Base-by-base conservation (phyloP, 2,113 vertebrate species). In the Perca flavescens region DNA sequence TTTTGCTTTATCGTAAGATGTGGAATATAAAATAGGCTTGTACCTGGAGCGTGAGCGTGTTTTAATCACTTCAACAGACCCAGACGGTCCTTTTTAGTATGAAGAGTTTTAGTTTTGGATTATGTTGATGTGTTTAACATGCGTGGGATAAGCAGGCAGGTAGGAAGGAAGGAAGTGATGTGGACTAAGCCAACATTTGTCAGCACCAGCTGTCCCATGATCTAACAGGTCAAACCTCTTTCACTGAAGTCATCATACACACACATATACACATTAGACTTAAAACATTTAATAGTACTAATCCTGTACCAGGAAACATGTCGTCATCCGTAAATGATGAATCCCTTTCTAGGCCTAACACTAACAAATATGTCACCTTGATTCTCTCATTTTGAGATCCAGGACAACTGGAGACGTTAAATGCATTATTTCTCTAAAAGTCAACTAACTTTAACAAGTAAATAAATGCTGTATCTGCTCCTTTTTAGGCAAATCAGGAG, bases 51-150 rank as follows among this genome's bases (percentile, higher is more conserved):
- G 9, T 47, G 73, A 46, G 36, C 16, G 19, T 53, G 76, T 83
- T 82, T 36, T 28, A 87, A 77, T 79, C 63, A 77, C 68, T 90
- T 22, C 8, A 84, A 34, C 85, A 84, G 72, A 72, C 14, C 11
- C 62, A 68, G 61, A 74, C 66, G 54, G 63, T 67, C 52, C 28
- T 28, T 2, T 3, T 8, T 6, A 15, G 67, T 66, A 74, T 86
- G 64, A 82, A 74, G 56, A 31, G 15, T 28, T 68, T 75, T 4
- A 31, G 60, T 61, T 34, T 34, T 46, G 68, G 84, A 78, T 72
- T 83, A 46, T 7, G 66, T 12, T 82, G 43, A 90, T 88, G 80
- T 50, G 25, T 90, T 88, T 76, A 85, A 83, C 85, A 91, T 75
- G 64, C 34, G 2, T 16, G 52, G 63, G 69, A 63, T 58, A 47